phyloP scores from a whole-genome alignment of 92 coral and sea anemone species.

The Zoanthus sociatus region DNA sequence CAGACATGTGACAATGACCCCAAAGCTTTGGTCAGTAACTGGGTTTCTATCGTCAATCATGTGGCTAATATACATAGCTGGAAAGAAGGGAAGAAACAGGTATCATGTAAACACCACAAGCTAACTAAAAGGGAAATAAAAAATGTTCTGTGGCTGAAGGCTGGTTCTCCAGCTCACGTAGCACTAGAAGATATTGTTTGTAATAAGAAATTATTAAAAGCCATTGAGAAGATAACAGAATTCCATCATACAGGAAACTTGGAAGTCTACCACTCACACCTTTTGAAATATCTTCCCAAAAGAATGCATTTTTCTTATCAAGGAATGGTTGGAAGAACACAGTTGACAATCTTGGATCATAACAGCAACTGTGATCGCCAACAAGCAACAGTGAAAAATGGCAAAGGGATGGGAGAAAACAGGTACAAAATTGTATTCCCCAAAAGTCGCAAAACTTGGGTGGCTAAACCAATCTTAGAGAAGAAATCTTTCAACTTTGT shows the following conservation, averaged over 20 bases:
- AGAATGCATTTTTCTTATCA: slow-evolving; percentile 43
- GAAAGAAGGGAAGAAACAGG: not conserved
- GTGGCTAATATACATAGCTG: not conserved
- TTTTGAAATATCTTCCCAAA: slow-evolving; percentile 29
- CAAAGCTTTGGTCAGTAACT: not conserved
- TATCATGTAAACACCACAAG: slow-evolving; percentile 27
- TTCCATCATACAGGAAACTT: slow-evolving; percentile 33
- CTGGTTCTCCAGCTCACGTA: slow-evolving; percentile 38
- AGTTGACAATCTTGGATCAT: slow-evolving; percentile 49
- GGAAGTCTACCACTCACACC: slow-evolving; percentile 19
- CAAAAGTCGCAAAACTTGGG: slow-evolving; percentile 57
- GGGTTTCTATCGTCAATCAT: not conserved
- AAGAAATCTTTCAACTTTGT: slow-evolving; percentile 26
- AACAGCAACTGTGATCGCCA: slow-evolving; percentile 31
- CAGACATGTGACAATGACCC: not conserved
- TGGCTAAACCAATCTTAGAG: slow-evolving; percentile 52
- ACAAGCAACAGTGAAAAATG: slow-evolving; percentile 46
- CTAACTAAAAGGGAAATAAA: slow-evolving; percentile 7
- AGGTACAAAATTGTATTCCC: slow-evolving; percentile 51
- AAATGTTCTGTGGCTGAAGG: slow-evolving; percentile 20
- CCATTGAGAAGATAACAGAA: slow-evolving; percentile 15
- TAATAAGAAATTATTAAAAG: slow-evolving; percentile 17
- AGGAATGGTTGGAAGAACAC: slow-evolving; percentile 48
- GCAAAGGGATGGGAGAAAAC: slow-evolving; percentile 43
- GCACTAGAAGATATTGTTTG: slow-evolving; percentile 39